Base-by-base conservation (phyloP, 1,140 invertebrate genomes). In the Stenopsyche tienmushanensis region DNA sequence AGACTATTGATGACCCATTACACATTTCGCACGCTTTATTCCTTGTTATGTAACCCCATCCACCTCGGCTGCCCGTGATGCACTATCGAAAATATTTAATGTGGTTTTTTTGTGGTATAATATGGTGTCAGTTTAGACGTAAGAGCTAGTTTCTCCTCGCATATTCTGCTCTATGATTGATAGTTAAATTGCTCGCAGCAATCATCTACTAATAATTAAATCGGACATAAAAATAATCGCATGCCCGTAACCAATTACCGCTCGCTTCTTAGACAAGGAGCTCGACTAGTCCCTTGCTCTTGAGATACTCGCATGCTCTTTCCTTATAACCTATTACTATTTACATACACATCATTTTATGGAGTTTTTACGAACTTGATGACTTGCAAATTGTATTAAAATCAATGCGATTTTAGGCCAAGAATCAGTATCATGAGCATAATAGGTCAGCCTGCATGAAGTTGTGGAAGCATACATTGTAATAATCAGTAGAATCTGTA, bases 181-280 rank as follows among this genome's bases (percentile, higher is more conserved):
- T 80, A 78, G 78, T 72, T 78, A 81, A 80, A 80, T 80, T 80
- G 74, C 77, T 49, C 72, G 73, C 75, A 73, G 76, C 77, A 77
- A 78, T 80, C 77, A 78, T 81, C 79, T 80, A 68, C 74, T 74
- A 72, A 78, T 80, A 81, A 81, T 81, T 80, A 81, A 80, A 79
- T 79, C 73, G 75, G 72, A 75, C 74, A 76, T 77, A 72, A 80
- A 78, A 74, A 75, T 78, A 79, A 78, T 81, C 76, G 80, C 80
- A 79, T 81, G 80, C 79, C 78, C 74, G 73, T 71, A 69, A 71
- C 74, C 80, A 81, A 81, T 81, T 80, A 81, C 74, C 69, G 52
- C 71, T 34, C 29, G 29, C n/a, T 34, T 34, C 29, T 34, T 5
- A 5, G 29, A 34, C 13, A 34, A 34, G 13, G 29, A 34, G 29